These are phyloP conservation scores for Caprella mutica DNA, from an alignment of 2,888 invertebrate species.

Conservation along the genomic window DNA sequence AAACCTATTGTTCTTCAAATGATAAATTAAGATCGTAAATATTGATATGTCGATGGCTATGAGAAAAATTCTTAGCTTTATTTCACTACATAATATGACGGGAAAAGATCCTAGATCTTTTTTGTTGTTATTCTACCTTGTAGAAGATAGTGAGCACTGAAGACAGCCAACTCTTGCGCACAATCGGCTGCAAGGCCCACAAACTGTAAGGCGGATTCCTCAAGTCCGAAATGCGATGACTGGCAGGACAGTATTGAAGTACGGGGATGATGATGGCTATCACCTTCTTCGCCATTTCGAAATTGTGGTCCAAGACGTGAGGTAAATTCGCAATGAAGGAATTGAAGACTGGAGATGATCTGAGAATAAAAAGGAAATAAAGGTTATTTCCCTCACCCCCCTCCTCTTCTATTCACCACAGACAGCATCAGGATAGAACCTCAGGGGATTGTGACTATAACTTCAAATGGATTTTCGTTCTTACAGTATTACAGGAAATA, in stretches of 20 bases:
- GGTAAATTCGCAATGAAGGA: conserved; percentile 88
- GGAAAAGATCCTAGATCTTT: not conserved
- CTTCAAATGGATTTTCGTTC: too few relatives aligned
- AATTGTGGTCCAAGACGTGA: conserved; percentile 89
- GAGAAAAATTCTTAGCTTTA: not conserved
- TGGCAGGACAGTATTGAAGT: conserved; percentile 61
- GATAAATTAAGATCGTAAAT: too few relatives aligned
- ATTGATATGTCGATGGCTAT: not conserved
- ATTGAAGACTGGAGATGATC: conserved; percentile 87
- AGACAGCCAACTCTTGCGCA: conserved; percentile 83
- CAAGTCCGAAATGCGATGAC: conserved; percentile 33
- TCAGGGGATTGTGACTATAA: too few relatives aligned
- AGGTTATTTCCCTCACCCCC: too few relatives aligned
- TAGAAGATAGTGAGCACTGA: conserved; percentile 84
- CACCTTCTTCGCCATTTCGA: conserved; percentile 78
- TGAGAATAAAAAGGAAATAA: conserved; percentile 43
- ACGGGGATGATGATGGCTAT: conserved; percentile 70
- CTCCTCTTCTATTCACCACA: too few relatives aligned
- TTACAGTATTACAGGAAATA: too few relatives aligned
- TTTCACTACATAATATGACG: not conserved
- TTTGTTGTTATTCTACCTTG: conserved; percentile 53
- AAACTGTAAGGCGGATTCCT: conserved; percentile 62
- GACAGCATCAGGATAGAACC: too few relatives aligned
- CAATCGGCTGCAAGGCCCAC: conserved; percentile 74
- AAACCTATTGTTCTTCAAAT: too few relatives aligned